Evolutionary conservation across 2,797 vertebrate species (phyloP).

Genomic region (Microctenopoma steveboyesi): DNA sequence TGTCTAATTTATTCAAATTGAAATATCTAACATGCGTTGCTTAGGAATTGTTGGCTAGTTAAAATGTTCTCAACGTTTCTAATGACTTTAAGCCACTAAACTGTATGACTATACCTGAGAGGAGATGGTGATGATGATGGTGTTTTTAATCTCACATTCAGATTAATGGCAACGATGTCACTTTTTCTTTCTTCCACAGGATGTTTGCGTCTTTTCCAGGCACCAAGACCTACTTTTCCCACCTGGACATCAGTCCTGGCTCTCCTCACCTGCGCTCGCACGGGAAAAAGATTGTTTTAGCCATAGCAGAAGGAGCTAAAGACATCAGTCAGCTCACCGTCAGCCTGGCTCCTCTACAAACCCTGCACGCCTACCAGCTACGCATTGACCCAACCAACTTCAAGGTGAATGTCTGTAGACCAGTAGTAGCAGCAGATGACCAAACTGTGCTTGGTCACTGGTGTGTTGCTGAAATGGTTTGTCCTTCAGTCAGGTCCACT

Average conservation of each 20-base stretch:
- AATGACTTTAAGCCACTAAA: no score
- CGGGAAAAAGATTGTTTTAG: constrained; percentile 82
- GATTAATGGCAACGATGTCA: no score
- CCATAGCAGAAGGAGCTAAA: constrained; percentile 79
- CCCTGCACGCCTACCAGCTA: constrained; percentile 82
- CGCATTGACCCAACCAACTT: constrained; percentile 84
- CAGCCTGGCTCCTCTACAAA: constrained; percentile 79
- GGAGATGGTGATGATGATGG: not conserved
- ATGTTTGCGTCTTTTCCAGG: constrained; percentile 82
- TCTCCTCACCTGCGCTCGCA: constrained; percentile 77
- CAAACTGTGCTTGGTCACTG: no score
- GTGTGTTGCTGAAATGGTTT: no score
- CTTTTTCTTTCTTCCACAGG: constrained; percentile 53
- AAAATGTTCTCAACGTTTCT: no score
- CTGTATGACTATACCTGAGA: no score
- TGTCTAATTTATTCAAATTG: no score
- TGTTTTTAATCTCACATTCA: no score
- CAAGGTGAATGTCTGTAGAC: constrained; percentile 73
- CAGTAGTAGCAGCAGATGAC: no score
- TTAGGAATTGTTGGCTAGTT: no score
- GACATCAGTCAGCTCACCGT: constrained; percentile 80
- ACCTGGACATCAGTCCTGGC: constrained; percentile 79
- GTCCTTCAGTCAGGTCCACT: no score
- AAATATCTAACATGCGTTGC: no score
- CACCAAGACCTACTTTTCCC: constrained; percentile 84